A percentile compares a stretch with the other conserved stretches of the same genome.
phyloP scores from a whole-genome alignment of 2,797 vertebrate genomes.

The Acipenser transmontanus region DNA sequence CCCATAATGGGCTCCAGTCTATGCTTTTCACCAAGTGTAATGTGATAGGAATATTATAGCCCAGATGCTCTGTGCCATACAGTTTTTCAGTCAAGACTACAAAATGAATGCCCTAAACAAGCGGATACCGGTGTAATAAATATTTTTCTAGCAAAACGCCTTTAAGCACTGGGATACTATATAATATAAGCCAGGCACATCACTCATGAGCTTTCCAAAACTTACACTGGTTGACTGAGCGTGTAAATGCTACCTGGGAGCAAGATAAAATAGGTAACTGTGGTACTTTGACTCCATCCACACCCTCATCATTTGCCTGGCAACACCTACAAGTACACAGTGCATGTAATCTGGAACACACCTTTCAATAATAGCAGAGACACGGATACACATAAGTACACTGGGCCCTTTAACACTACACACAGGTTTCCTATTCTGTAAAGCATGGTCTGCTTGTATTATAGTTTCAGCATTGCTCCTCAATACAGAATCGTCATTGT shows the following conservation, averaged over 20 bases:
- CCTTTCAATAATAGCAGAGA: constrained; percentile 16
- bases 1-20: neutral
- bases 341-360: constrained; percentile 10
- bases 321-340: neutral
- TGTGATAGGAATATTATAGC: neutral
- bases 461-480: constrained; percentile 7
- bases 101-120: neutral
- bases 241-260: neutral
- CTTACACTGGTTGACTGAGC: neutral
- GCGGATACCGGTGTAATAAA: no score
- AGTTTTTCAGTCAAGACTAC: neutral
- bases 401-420: constrained; percentile 14
- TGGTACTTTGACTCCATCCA: no score
- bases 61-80: neutral
- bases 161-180: no score
- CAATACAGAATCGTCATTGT: constrained; percentile 5
- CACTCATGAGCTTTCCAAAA: neutral
- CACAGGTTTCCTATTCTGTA: constrained; percentile 10
- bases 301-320: no score
- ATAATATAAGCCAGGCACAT: neutral
- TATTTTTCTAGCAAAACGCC: no score
- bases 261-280: no score
- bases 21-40: neutral
- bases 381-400: neutral
- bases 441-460: neutral